These are phyloP conservation scores for Oophaga pumilio DNA, from an alignment of 2,113 vertebrate species.

Conservation along the genomic window DNA sequence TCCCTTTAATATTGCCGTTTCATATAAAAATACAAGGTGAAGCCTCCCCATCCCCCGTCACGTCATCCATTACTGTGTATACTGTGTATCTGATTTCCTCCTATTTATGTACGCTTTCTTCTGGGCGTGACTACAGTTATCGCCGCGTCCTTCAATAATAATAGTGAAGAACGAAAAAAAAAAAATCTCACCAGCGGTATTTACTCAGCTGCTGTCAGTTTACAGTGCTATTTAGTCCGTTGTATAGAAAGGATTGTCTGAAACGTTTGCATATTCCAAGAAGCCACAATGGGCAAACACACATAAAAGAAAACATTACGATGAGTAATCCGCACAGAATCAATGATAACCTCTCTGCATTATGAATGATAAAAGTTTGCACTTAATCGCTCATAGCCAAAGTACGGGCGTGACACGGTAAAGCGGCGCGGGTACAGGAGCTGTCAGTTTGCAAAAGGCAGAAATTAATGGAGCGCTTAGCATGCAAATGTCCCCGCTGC, in stretches of 20 bases:
- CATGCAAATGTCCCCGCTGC: conserved; percentile 59
- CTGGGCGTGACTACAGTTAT: conserved; percentile 29
- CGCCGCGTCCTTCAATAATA: conserved; percentile 1
- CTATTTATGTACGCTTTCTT: conserved; percentile 17
- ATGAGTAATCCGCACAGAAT: conserved; percentile 72
- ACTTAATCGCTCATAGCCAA: conserved; percentile 66
- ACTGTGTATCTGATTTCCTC: neutral
- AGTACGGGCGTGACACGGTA: conserved; percentile 64
- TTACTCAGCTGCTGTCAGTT: conserved; percentile 70
- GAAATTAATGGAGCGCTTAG: conserved; percentile 60
- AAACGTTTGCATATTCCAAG: conserved; percentile 70
- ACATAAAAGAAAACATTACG: conserved; percentile 64
- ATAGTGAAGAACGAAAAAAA: neutral
- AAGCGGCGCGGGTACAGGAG: conserved; percentile 36
- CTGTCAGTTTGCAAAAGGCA: conserved; percentile 62
- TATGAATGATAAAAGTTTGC: conserved; percentile 66
- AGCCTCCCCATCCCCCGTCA: too few species aligned
- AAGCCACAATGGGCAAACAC: conserved; percentile 69
- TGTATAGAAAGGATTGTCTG: conserved; percentile 62
- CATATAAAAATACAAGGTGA: too few species aligned
- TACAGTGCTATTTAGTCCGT: conserved; percentile 61
- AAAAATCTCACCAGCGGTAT: conserved; percentile 54
- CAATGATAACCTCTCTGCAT: conserved; percentile 68
- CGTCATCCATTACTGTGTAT: neutral
- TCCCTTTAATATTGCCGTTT: neutral